Conservation (phyloP, 1,140 invertebrate genomes). For the Pteromalus puparum region DNA sequence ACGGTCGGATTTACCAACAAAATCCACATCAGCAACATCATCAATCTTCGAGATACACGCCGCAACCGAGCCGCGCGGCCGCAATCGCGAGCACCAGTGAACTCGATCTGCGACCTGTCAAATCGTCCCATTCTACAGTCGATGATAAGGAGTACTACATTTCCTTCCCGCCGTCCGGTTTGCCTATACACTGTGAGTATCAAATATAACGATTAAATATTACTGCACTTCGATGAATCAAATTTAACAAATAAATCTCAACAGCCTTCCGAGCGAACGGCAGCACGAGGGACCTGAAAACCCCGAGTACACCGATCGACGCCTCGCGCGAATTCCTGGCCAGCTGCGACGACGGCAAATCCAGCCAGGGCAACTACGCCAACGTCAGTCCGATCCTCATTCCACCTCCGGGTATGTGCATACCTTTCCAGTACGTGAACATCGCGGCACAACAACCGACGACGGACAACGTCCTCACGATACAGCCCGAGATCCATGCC, state of each 20-base stretch:
- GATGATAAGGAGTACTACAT: constrained; percentile 73
- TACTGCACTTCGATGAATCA: background rate
- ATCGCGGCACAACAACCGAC: constrained; percentile 26
- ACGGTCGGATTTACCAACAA: constrained; percentile 58
- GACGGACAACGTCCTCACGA: constrained; percentile 7
- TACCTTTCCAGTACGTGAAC: constrained; percentile 66
- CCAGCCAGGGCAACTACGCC: constrained; percentile 55
- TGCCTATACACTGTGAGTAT: constrained; percentile 72
- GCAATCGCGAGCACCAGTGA: constrained; percentile 58
- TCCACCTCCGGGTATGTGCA: constrained; percentile 66
- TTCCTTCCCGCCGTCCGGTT: constrained; percentile 75
- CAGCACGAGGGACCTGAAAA: constrained; percentile 45
- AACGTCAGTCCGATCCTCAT: constrained; percentile 58
- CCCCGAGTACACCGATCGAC: constrained; percentile 22
- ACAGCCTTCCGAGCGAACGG: constrained; percentile 58
- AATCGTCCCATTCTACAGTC: constrained; percentile 52
- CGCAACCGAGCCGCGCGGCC: constrained; percentile 54
- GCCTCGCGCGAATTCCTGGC: background rate
- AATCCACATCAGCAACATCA: background rate
- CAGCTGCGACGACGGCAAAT: background rate
- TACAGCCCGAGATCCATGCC: constrained; percentile 32
- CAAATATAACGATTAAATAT: background rate
- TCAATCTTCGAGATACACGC: constrained; percentile 59
- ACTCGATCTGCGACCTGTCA: constrained; percentile 60
- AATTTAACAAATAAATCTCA: background rate